Conservation (phyloP, 1,140 invertebrate genomes). For the Habropoda laboriosa region DNA sequence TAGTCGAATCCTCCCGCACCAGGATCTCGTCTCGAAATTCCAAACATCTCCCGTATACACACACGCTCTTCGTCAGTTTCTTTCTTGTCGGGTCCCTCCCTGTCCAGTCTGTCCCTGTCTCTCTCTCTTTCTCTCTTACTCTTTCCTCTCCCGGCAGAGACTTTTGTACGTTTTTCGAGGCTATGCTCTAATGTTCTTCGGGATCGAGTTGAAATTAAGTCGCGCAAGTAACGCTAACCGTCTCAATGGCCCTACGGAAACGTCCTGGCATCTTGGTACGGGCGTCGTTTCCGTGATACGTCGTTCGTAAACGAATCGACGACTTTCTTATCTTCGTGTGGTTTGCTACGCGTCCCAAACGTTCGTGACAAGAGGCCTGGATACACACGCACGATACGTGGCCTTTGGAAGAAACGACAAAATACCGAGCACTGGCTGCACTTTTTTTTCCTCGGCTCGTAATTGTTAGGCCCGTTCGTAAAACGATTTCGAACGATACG, state of each 20-base stretch:
- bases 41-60: slow-evolving; percentile 59
- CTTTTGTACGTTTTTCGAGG: background rate
- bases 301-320: background rate
- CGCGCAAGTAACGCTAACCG: slow-evolving; percentile 31
- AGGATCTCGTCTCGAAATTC: slow-evolving; percentile 49
- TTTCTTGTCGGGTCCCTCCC: slow-evolving; percentile 18
- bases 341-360: background rate
- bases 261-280: slow-evolving; percentile 44
- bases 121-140: background rate
- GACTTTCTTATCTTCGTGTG: background rate
- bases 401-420: slow-evolving; percentile 34
- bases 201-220: slow-evolving; percentile 23
- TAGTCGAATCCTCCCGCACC: slow-evolving; percentile 53
- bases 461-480: slow-evolving; percentile 31
- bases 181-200: background rate
- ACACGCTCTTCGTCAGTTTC: slow-evolving; percentile 21
- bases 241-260: slow-evolving; percentile 33
- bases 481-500: background rate
- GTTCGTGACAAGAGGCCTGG: slow-evolving; percentile 2
- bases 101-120: slow-evolving; percentile 19
- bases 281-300: slow-evolving; percentile 52
- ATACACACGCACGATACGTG: slow-evolving; percentile 32
- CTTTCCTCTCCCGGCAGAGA: background rate
- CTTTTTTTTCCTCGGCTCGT: slow-evolving; percentile 40
- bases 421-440: slow-evolving; percentile 45